Evolutionary conservation across 2,797 vertebrate species (phyloP), one percentile per base, ranked within the genome.

Genomic region (Sternarchorhynchus goeldii): DNA sequence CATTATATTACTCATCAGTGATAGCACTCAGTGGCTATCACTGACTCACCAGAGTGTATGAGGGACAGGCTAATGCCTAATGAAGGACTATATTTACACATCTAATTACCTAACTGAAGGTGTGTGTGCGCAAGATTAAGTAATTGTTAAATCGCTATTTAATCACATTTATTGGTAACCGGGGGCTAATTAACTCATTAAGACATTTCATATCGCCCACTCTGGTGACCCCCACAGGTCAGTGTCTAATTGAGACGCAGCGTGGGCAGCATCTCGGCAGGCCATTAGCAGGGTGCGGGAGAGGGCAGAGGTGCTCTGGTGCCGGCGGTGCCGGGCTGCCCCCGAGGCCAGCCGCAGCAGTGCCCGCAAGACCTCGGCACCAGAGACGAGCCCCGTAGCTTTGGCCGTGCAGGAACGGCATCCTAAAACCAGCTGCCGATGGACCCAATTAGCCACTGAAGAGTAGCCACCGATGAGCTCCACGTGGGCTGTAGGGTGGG

Each of bases 161-260:
- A 80, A 80, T 80, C 78, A 80, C 78, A 75, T 69, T 56, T 70
- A 80, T 75, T 56, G 31, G 66, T 70, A 80, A 70, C 78, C 34
- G 64, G 34, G 45, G 78, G 78, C 78, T 80, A 80, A 80, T 80
- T 80, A 70, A n/a, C 73, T 71, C 59, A 75, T 80, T 80, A 75
- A 80, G 65, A 55, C 64, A 63, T 75, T 50, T 67, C 78, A 75
- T 75, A 70, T 57, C 64, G 66, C 57, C 25, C 66, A 70, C 78
- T 71, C 63, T 45, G 59, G 25, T 65, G 73, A 75, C 73, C 73
- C 73, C 45, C 21, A 58, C 71, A 45, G 78, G 78, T 70, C 75
- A 75, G 75, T 50, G 73, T 60, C 78, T 64, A 41, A 80, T 75
- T 70, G 32, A 32, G 45, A 80, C 32, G 1, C 63, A 39, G 55